phyloP scores from a whole-genome alignment of 2,113 vertebrate species.

The Numenius arquata region DNA sequence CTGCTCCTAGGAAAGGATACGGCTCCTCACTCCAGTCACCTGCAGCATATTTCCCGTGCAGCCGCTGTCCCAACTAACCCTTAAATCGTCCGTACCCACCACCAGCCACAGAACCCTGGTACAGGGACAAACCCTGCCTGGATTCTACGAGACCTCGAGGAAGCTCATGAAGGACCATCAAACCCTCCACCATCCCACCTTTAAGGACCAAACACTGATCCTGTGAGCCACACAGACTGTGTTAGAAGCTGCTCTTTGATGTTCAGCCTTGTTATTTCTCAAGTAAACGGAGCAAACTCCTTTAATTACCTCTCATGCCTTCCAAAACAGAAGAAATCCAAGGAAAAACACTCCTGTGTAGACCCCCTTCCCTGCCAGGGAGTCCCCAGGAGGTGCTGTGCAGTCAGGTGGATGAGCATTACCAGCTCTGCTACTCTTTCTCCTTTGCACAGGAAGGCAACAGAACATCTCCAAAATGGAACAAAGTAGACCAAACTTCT shows the following conservation, averaged over 20 bases:
- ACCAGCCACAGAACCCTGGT: background rate
- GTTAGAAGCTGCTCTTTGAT: background rate
- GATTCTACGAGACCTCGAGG: background rate
- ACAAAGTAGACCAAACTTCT: background rate
- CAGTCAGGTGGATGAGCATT: background rate
- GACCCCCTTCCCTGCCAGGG: background rate
- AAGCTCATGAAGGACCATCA: background rate
- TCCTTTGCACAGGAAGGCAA: background rate
- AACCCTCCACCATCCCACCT: background rate
- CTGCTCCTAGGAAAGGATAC: background rate
- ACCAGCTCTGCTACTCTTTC: background rate
- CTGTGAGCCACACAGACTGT: background rate
- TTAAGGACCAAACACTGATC: background rate
- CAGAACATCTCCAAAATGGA: background rate
- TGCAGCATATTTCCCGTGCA: background rate
- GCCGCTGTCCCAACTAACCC: background rate
- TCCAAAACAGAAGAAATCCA: background rate
- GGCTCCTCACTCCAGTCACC: background rate
- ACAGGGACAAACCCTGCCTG: background rate
- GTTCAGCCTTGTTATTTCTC: background rate
- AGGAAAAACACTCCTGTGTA: background rate
- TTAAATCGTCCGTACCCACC: background rate
- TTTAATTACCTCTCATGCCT: background rate
- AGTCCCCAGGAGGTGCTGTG: fast-evolving
- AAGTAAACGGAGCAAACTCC: background rate